Evolutionary conservation across 2,797 vertebrate species (phyloP), one percentile per base, ranked within the genome.

Genomic region (Glossophaga mutica): DNA sequence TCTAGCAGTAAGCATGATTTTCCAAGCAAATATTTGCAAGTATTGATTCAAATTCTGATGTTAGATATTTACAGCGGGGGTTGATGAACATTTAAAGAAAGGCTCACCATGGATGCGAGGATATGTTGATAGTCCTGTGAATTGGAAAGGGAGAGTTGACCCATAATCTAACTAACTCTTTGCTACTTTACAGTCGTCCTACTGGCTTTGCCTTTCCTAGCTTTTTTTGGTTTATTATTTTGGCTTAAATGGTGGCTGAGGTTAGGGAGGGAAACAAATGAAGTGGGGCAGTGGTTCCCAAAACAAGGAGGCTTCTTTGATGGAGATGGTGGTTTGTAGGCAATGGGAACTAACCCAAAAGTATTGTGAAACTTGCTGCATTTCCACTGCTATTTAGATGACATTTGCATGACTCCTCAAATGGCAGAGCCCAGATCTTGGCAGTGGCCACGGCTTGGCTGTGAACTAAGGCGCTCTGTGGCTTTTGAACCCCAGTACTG

Each of bases 21-120:
- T 92, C 73, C 39, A 88, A 94, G 71, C 52, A 97, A 95, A 92
- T 71, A 81, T 95, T 95, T 95, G 85, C 52, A 95, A 91, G n/a
- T 79, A 84, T 91, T 79, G 37, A 94, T 76, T 92, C 50, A 62
- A 55, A 78, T n/a, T 32, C 21, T 95, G 46, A 71, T 90, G 24
- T 48, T 68, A 91, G 77, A 52, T 71, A 19, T 94, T 90, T 70
- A 81, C 74, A 8, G 24, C 26, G 29, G 62, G 15, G 0, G 11
- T 42, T 55, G 93, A 68, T 44, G 84, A 94, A 91, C 34, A 57
- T 50, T 62, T 94, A 74, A 88, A 73, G 73, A 57, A 93, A 83
- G 44, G 9, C 48, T 94, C 34, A 21, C 29, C 62, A 87, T 48
- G 34, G 52, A 21, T 26, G 14, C 39, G 57, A 89, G 32, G 59